A percentile compares a stretch with the other conserved stretches of the same genome.
phyloP scores from a whole-genome alignment of 2,888 invertebrate species.

The Andrena marginata region DNA sequence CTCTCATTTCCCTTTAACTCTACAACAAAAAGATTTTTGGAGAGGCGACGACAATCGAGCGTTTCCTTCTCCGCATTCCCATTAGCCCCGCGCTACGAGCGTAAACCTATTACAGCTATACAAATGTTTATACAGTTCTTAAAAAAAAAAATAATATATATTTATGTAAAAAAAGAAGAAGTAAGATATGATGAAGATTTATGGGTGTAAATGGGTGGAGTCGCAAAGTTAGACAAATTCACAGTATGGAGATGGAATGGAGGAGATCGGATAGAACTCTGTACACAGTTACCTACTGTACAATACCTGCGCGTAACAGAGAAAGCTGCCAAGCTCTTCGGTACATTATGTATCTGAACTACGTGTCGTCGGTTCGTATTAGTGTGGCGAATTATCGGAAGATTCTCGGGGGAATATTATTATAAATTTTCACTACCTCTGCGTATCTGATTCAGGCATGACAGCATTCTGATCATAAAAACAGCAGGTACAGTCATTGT shows the following conservation, averaged over 20 bases:
- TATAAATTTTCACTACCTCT: conserved; percentile 84
- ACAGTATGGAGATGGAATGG: conserved; percentile 26
- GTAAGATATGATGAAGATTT: conserved; percentile 22
- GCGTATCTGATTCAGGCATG: conserved; percentile 89
- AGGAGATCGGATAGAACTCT: conserved; percentile 28
- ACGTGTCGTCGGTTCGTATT: conserved; percentile 48
- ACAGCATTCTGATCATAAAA: conserved; percentile 93
- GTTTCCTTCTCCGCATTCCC: background rate
- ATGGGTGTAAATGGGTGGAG: conserved; percentile 23
- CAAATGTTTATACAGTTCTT: conserved; percentile 17
- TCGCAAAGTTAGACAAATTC: conserved; percentile 28
- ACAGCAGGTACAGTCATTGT: conserved; percentile 95
- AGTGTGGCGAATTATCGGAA: conserved; percentile 49
- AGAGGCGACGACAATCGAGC: background rate
- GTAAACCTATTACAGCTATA: background rate
- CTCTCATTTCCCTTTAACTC: conserved; percentile 7
- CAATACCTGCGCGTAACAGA: conserved; percentile 50
- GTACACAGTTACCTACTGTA: conserved; percentile 39
- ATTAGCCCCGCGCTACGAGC: background rate
- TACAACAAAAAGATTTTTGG: background rate
- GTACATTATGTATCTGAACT: conserved; percentile 51
- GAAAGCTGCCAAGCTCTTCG: conserved; percentile 51
- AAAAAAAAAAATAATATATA: conserved; percentile 1
- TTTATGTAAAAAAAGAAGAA: background rate
- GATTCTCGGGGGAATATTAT: conserved; percentile 60